Evolutionary conservation across 2,888 invertebrate species (phyloP).

Genomic region (Drosophila greeni): DNA sequence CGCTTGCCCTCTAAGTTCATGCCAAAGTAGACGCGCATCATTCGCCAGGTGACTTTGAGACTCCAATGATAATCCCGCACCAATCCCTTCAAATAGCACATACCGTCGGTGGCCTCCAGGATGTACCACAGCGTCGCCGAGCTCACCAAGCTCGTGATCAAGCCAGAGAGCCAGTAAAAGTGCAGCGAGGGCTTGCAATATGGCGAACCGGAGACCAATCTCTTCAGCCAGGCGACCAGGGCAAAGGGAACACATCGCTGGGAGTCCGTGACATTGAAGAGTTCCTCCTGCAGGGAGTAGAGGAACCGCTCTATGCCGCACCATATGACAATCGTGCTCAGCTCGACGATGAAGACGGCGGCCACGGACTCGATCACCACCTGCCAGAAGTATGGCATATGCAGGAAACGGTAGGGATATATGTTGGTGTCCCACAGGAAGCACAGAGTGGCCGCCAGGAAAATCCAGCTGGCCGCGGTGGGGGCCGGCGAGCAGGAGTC

Average conservation of each 20-base stretch:
- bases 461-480: conserved; percentile 65
- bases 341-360: conserved; percentile 58
- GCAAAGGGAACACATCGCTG: conserved; percentile 17
- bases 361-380: conserved; percentile 55
- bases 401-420: conserved; percentile 67
- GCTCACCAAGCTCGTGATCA: conserved; percentile 25
- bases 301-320: conserved; percentile 60
- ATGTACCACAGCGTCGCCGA: conserved; percentile 38
- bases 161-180: conserved; percentile 9
- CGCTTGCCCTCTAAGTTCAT: conserved; percentile 28
- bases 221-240: conserved; percentile 8
- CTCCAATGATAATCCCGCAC: not conserved
- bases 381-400: conserved; percentile 56
- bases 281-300: conserved; percentile 10
- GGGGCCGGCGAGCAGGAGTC: conserved; percentile 70
- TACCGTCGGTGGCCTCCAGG: conserved; percentile 44
- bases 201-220: conserved; percentile 1
- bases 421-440: conserved; percentile 58
- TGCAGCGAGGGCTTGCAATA: conserved; percentile 9
- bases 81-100: conserved; percentile 1
- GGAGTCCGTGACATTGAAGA: not conserved
- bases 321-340: conserved; percentile 65
- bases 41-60: conserved; percentile 1
- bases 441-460: conserved; percentile 58
- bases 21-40: conserved; percentile 17